These are phyloP conservation scores for Drosophila kanekoi DNA, from an alignment of 2,888 invertebrate genomes.

Conservation along the genomic window DNA sequence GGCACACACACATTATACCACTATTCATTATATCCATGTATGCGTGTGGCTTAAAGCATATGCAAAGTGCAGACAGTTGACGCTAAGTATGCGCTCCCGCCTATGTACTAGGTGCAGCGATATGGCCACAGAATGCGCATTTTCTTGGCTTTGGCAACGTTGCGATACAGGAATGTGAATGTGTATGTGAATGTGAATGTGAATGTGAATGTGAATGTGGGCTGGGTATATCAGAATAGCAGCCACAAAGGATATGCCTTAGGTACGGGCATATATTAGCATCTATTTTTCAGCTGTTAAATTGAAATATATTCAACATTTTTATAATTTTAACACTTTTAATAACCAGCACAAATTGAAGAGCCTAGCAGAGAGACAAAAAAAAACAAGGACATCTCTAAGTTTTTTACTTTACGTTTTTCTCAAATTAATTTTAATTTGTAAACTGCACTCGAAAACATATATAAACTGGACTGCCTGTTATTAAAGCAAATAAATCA, in stretches of 20 bases:
- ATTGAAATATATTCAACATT: neutral
- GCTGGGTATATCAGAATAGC: conserved; percentile 16
- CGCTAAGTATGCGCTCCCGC: conserved; percentile 42
- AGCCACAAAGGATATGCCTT: conserved; percentile 17
- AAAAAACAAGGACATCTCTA: no score
- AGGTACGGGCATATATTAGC: neutral
- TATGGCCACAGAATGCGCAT: conserved; percentile 21
- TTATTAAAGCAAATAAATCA: no score
- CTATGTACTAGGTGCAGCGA: conserved; percentile 11
- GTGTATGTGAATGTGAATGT: neutral
- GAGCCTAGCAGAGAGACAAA: no score
- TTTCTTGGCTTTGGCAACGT: conserved; percentile 44
- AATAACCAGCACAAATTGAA: no score
- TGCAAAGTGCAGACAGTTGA: conserved; percentile 50
- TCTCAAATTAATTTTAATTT: no score
- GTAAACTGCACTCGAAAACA: no score
- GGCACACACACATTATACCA: neutral
- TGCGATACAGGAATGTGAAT: neutral
- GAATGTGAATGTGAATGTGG: no score
- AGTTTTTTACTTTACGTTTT: no score
- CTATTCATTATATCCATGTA: neutral
- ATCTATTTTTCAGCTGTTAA: neutral
- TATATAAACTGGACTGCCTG: no score
- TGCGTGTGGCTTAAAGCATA: conserved; percentile 25
- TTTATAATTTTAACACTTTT: no score